A percentile compares a stretch with the other conserved stretches of the same genome.
phyloP scores from a whole-genome alignment of 2,888 invertebrate species.

The Oscheius onirici region DNA sequence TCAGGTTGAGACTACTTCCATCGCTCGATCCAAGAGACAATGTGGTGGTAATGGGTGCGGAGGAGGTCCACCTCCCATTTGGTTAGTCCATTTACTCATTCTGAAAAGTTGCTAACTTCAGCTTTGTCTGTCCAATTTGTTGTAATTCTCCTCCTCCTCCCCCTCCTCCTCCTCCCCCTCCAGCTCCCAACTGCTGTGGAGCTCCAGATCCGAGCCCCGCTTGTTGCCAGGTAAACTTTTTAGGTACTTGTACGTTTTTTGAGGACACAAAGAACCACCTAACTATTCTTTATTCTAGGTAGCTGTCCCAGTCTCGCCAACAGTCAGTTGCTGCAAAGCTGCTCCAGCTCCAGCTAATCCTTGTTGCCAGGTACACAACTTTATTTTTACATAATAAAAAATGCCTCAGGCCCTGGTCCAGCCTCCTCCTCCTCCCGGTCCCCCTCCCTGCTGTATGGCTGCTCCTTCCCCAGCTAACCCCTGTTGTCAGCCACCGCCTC shows the following conservation, averaged over 20 bases:
- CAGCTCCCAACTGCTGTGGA: conserved; percentile 36
- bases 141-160: conserved; percentile 22
- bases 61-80: conserved; percentile 21
- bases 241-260: not conserved
- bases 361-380: conserved; percentile 46
- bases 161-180: conserved; percentile 28
- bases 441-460: conserved; percentile 46
- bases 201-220: conserved; percentile 47
- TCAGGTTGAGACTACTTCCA: not conserved
- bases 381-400: too few species aligned
- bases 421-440: conserved; percentile 35
- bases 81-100: conserved; percentile 2
- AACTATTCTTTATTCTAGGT: not conserved
- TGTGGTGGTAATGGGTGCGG: conserved; percentile 24
- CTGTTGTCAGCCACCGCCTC: conserved; percentile 45
- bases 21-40: conserved; percentile 22
- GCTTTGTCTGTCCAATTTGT: not conserved
- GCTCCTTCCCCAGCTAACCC: conserved; percentile 55
- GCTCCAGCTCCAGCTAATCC: conserved; percentile 55
- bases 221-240: conserved; percentile 37
- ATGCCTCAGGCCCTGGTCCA: conserved; percentile 27
- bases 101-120: not conserved
- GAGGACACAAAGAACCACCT: not conserved
- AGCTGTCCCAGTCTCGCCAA: conserved; percentile 33
- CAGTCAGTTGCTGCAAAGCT: conserved; percentile 47